These are phyloP conservation scores for Guaruba guarouba DNA, from an alignment of 2,113 vertebrate genomes.

Conservation along the genomic window DNA sequence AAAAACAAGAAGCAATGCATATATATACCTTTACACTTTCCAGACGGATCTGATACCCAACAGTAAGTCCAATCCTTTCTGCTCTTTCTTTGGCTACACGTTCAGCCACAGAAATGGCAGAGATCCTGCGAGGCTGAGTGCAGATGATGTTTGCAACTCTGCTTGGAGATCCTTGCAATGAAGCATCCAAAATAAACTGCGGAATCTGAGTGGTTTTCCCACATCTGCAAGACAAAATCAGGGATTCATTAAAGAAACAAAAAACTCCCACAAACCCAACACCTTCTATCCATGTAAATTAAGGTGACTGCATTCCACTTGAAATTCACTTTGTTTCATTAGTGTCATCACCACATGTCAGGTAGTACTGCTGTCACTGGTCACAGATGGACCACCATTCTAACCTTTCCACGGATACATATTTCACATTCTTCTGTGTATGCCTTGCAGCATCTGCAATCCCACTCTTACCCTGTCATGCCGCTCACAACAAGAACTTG, in stretches of 20 bases:
- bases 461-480: slow-evolving; percentile 90
- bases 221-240: slow-evolving; percentile 78
- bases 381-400: background rate
- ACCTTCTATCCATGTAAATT: background rate
- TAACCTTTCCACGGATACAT: background rate
- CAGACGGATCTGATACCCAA: slow-evolving; percentile 96
- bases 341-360: background rate
- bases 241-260: background rate
- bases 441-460: background rate
- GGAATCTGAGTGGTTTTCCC: slow-evolving; percentile 98
- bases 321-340: background rate
- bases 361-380: background rate
- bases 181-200: slow-evolving; percentile 93
- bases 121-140: slow-evolving; percentile 95
- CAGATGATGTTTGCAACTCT: slow-evolving; percentile 91
- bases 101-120: slow-evolving; percentile 93
- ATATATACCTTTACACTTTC: slow-evolving; percentile 92
- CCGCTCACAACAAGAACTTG: slow-evolving; percentile 96
- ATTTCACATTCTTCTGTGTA: background rate
- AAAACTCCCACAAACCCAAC: background rate
- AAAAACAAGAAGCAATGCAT: background rate
- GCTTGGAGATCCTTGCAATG: slow-evolving; percentile 76
- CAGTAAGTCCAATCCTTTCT: slow-evolving; percentile 86
- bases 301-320: background rate
- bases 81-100: slow-evolving; percentile 91